These are phyloP conservation scores for Formica aserva DNA, from an alignment of 2,888 invertebrate genomes.

Conservation along the genomic window DNA sequence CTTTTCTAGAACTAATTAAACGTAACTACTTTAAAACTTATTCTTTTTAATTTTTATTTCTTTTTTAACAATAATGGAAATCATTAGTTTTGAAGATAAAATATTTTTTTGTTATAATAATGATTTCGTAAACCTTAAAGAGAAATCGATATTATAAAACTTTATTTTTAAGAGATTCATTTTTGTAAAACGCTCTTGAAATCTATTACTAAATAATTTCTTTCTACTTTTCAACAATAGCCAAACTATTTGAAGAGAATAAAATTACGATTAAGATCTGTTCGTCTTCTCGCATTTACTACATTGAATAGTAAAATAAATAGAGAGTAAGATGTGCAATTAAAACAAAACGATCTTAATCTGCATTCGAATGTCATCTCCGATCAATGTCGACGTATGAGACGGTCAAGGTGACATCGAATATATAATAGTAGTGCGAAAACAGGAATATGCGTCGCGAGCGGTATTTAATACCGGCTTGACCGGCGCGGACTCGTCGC, in stretches of 20 bases:
- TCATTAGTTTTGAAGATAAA: background rate
- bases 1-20: background rate
- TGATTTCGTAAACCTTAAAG: background rate
- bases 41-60: background rate
- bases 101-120: background rate
- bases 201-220: constrained; percentile 15
- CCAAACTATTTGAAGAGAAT: background rate
- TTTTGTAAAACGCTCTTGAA: background rate
- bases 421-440: constrained; percentile 14
- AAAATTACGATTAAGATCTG: background rate
- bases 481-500: constrained; percentile 20
- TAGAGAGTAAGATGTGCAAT: background rate
- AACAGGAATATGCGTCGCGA: constrained; percentile 41
- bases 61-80: background rate
- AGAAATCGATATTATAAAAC: background rate
- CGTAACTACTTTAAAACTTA: background rate
- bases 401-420: background rate
- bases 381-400: background rate
- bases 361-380: constrained; percentile 10
- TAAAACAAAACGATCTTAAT: background rate
- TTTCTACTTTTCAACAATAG: background rate
- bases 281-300: constrained; percentile 25
- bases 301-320: background rate
- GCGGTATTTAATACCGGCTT: constrained; percentile 29
- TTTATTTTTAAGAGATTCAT: background rate